phyloP scores from a whole-genome alignment of 2,797 vertebrate species.

The Saxicola maurus region DNA sequence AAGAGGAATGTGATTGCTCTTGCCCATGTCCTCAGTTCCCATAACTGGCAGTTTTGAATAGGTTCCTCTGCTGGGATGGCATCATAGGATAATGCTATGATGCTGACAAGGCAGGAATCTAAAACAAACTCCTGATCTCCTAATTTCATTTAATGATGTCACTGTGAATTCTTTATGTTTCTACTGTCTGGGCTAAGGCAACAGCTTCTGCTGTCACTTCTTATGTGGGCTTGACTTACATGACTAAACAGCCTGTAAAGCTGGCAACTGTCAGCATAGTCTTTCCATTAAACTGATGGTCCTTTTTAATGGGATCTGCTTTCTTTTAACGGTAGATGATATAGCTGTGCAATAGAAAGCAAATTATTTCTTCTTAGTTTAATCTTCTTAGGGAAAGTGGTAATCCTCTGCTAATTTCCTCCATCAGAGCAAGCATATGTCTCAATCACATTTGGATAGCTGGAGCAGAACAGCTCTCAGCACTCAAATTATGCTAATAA shows the following conservation, averaged over 20 bases:
- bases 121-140: not conserved
- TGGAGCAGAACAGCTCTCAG: constrained; percentile 55
- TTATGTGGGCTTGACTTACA: not conserved
- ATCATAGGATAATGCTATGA: not conserved
- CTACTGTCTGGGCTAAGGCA: not conserved
- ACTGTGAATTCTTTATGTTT: not conserved
- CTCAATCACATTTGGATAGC: constrained; percentile 63
- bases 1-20: not conserved
- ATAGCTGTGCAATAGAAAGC: constrained; percentile 33
- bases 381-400: constrained; percentile 58
- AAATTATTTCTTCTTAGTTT: constrained; percentile 55
- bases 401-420: constrained; percentile 70
- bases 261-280: constrained; percentile 38
- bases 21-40: not conserved
- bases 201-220: not conserved
- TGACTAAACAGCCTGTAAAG: not conserved
- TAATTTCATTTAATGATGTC: not conserved
- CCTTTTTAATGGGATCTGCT: constrained; percentile 39
- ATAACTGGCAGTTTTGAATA: not conserved
- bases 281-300: constrained; percentile 45
- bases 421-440: constrained; percentile 64
- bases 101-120: not conserved
- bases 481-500: constrained; percentile 61
- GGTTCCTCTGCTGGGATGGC: not conserved
- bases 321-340: constrained; percentile 45